Evolutionary conservation across 2,113 vertebrate species (phyloP).

Genomic region (Laticauda colubrina): DNA sequence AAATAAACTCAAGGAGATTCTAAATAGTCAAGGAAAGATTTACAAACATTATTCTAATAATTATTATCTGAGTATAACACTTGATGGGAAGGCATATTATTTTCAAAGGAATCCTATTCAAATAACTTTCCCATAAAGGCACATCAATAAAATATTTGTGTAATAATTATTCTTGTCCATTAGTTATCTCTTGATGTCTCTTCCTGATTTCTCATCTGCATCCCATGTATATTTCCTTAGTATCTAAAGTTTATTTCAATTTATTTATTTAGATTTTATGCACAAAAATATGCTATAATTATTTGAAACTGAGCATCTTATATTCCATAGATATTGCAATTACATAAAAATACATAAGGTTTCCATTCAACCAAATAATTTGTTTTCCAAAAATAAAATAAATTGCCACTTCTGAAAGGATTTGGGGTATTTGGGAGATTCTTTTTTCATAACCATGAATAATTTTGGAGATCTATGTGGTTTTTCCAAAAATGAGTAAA

Average conservation of each 20-base stretch:
- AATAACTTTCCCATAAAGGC: neutral
- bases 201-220: constrained; percentile 55
- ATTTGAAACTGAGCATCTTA: constrained; percentile 68
- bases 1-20: neutral
- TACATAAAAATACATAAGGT: constrained; percentile 67
- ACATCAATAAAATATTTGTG: constrained; percentile 16
- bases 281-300: constrained; percentile 66
- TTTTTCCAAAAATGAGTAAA: constrained; percentile 64
- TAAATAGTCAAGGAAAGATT: neutral
- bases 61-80: constrained; percentile 25
- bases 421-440: neutral
- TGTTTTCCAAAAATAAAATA: constrained; percentile 68
- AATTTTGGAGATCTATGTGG: constrained; percentile 65
- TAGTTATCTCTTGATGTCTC: constrained; percentile 52
- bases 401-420: constrained; percentile 59
- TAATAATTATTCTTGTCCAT: constrained; percentile 53
- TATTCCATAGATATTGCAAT: constrained; percentile 70
- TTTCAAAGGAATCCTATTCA: neutral
- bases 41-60: neutral
- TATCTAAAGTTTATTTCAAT: constrained; percentile 47
- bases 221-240: constrained; percentile 50
- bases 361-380: constrained; percentile 74
- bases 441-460: constrained; percentile 68
- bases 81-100: neutral
- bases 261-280: constrained; percentile 74